Evolutionary conservation across 2,888 invertebrate species (phyloP).

Genomic region (Euproctis similis): DNA sequence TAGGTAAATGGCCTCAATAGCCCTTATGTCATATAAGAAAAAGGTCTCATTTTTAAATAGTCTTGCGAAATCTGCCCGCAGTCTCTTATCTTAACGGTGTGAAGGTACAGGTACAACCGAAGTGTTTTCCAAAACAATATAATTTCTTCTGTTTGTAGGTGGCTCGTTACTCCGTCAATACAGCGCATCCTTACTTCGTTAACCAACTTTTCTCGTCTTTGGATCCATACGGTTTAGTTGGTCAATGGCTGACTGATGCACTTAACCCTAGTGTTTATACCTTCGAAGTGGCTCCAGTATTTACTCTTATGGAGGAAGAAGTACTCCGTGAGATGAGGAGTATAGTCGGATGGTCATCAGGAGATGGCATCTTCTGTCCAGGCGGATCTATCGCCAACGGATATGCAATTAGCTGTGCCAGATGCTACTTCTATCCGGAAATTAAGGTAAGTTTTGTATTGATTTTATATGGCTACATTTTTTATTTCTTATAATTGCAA

Average conservation of each 20-base stretch:
- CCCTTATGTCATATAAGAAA: too few relatives aligned
- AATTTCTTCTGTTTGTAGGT: conserved; percentile 37
- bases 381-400: conserved; percentile 94
- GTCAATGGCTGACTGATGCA: conserved; percentile 90
- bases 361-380: conserved; percentile 92
- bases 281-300: conserved; percentile 92
- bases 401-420: conserved; percentile 91
- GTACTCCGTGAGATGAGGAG: conserved; percentile 86
- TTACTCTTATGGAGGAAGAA: conserved; percentile 90
- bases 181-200: conserved; percentile 91
- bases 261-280: conserved; percentile 92
- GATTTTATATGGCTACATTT: too few relatives aligned
- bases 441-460: conserved; percentile 82
- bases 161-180: conserved; percentile 88
- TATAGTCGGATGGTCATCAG: conserved; percentile 84
- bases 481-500: too few relatives aligned
- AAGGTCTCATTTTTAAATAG: too few relatives aligned
- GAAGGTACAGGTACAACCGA: too few relatives aligned
- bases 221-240: conserved; percentile 89
- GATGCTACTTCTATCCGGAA: conserved; percentile 82
- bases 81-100: too few relatives aligned
- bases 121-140: too few relatives aligned
- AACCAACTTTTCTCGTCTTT: conserved; percentile 91
- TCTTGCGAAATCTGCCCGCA: too few relatives aligned
- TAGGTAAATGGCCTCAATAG: too few relatives aligned